Percentiles rank a stretch among this genome's conserved stretches.
Evolutionary conservation across 2,888 invertebrate genomes (phyloP).

Genomic region (Liodrosophila aerea): DNA sequence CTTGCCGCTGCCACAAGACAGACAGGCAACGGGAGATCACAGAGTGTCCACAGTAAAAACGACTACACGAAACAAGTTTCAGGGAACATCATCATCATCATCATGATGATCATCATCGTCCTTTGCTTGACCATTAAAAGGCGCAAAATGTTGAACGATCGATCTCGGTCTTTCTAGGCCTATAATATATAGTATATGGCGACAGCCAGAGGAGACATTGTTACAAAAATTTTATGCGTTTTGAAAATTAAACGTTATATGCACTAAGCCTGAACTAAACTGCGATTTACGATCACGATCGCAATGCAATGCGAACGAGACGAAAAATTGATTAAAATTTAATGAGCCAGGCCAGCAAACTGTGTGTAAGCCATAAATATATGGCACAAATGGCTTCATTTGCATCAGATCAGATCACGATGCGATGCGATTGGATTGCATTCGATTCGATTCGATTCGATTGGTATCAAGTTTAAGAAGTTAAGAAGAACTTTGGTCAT

Average conservation of each 20-base stretch:
- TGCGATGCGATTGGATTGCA: not conserved
- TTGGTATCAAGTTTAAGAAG: no score
- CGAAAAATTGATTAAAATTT: slow-evolving; percentile 75
- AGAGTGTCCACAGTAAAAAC: slow-evolving; percentile 2
- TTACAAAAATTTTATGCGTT: slow-evolving; percentile 77
- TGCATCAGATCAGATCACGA: slow-evolving; percentile 51
- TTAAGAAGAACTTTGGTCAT: not conserved
- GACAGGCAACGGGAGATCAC: slow-evolving; percentile 21
- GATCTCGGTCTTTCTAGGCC: slow-evolving; percentile 28
- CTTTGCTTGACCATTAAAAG: slow-evolving; percentile 52
- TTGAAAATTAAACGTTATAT: slow-evolving; percentile 77
- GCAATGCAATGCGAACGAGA: slow-evolving; percentile 36
- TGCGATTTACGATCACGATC: slow-evolving; percentile 75
- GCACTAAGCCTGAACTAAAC: slow-evolving; percentile 74
- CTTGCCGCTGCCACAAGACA: no score
- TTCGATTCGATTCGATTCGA: not conserved
- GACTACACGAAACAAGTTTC: slow-evolving; percentile 17
- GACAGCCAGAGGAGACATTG: slow-evolving; percentile 65
- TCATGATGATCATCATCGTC: slow-evolving; percentile 1
- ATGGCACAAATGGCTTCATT: slow-evolving; percentile 68
- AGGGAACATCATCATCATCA: not conserved
- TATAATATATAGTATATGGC: not conserved
- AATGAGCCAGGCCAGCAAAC: slow-evolving; percentile 54
- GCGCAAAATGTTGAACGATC: slow-evolving; percentile 64
- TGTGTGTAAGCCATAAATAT: slow-evolving; percentile 69